Evolutionary conservation across 2,888 invertebrate species (phyloP), one percentile per base, ranked within the genome.

Genomic region (Xestia rhomboidea): DNA sequence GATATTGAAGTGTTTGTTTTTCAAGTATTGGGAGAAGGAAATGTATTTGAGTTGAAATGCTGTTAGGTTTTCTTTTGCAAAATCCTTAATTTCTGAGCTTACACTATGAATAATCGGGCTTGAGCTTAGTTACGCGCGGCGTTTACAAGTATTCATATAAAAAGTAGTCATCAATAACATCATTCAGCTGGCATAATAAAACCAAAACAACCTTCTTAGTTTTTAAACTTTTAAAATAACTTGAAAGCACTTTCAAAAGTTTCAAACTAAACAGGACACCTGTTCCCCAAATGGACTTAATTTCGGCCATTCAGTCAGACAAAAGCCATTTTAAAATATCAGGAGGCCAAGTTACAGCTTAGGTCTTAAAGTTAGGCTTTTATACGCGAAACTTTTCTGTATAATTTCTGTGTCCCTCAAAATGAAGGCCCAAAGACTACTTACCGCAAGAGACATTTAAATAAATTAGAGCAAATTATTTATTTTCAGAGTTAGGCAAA

Each of bases 391-490:
- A 86, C 73, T 86, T 86, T 81, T 77, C 67, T 44, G 69, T 77
- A 76, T 81, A 84, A 86, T 86, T 77, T 66, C 64, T 24, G 51
- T 70, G 57, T 60, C 46, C 67, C 73, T 80, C 74, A 68, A 78
- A 84, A 78, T 76, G 67, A 77, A 76, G 51, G 60, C 54, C 38
- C 8, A 41, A 27, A 21, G 68, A 69, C 24, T 51, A 51, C 51
- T 64, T 51, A 67, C 69, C 77, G 38, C 68, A 7, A 75, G 67
- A 27, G 46, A 76, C 69, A 77, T 76, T 87, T 73, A 68, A 83
- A 85, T 85, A 85, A 83, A 85, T 86, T 81, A 74, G 83, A 81
- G 64, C 74, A 75, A 51, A 62, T 74, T 67, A 83, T 85, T 85
- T 83, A 77, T 79, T 62, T 68, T 69, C 60, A 7, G 64, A 76